Evolutionary conservation across 92 coral and sea anemone species (phyloP).

Genomic region (Porites cylindrica): DNA sequence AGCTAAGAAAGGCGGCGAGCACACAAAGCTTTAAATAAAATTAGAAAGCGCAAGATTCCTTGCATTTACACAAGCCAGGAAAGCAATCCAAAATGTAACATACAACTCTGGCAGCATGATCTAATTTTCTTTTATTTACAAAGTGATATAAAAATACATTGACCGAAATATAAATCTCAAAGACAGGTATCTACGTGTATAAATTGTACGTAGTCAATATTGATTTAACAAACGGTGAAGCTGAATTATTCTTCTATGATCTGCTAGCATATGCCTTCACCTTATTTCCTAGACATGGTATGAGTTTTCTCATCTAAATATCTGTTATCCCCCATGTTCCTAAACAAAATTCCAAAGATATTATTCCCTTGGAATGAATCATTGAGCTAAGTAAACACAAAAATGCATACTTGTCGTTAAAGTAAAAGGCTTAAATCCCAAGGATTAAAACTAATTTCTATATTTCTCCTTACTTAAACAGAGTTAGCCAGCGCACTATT

Average conservation of each 20-base stretch:
- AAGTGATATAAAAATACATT: slow-evolving; percentile 31
- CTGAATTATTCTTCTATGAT: no score
- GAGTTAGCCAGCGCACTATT: no score
- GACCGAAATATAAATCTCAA: background rate
- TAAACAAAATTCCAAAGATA: background rate
- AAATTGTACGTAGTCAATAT: background rate
- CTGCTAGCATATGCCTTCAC: background rate
- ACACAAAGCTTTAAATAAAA: no score
- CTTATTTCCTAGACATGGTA: background rate
- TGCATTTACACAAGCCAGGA: no score
- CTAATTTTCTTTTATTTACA: slow-evolving; percentile 41
- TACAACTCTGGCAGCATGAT: background rate
- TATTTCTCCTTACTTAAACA: no score
- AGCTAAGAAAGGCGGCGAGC: no score
- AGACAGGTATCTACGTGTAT: background rate
- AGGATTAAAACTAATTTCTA: background rate
- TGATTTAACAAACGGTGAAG: background rate
- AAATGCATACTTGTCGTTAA: background rate
- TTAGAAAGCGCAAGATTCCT: no score
- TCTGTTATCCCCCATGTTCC: background rate
- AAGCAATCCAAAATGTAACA: no score
- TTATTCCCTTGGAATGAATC: background rate
- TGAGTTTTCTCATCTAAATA: slow-evolving; percentile 1
- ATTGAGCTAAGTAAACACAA: background rate
- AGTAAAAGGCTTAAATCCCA: background rate